Percentiles rank a stretch among this genome's conserved stretches.
Conservation (phyloP, 2,888 invertebrate genomes). For the Miltochrista miniata region DNA sequence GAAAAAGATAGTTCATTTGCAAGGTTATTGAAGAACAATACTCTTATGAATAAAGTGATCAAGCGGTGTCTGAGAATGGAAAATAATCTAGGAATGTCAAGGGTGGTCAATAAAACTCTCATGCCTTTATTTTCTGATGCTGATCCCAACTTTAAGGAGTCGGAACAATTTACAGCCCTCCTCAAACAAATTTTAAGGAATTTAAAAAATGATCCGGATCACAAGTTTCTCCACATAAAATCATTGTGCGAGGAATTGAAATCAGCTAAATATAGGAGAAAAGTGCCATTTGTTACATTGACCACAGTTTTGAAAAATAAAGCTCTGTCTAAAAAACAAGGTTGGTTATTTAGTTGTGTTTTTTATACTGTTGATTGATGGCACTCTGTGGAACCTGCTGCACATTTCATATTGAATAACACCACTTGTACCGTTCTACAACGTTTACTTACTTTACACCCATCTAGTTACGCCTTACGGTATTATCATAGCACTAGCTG, state of each 20-base stretch:
- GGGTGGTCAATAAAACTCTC: slow-evolving; percentile 51
- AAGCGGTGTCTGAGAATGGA: slow-evolving; percentile 48
- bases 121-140: slow-evolving; percentile 44
- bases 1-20: slow-evolving; percentile 18
- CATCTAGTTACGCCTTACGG: too few relatives aligned
- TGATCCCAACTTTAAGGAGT: slow-evolving; percentile 42
- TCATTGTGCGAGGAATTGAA: slow-evolving; percentile 52
- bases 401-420: too few relatives aligned
- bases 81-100: slow-evolving; percentile 48
- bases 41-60: slow-evolving; percentile 47
- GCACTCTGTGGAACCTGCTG: too few relatives aligned
- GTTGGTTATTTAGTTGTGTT: not conserved
- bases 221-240: slow-evolving; percentile 57
- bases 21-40: slow-evolving; percentile 35
- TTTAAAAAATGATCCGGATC: slow-evolving; percentile 44
- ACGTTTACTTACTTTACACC: too few relatives aligned
- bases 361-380: not conserved
- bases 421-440: too few relatives aligned
- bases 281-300: slow-evolving; percentile 53
- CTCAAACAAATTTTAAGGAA: slow-evolving; percentile 35
- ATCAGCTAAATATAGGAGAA: slow-evolving; percentile 38
- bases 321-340: not conserved
- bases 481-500: too few relatives aligned
- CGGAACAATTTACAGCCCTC: slow-evolving; percentile 38
- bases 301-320: slow-evolving; percentile 22